Percentiles rank a stretch among this genome's conserved stretches.
These are phyloP conservation scores for Nibea albiflora DNA, from an alignment of 2,113 vertebrate species.

Conservation along the genomic window DNA sequence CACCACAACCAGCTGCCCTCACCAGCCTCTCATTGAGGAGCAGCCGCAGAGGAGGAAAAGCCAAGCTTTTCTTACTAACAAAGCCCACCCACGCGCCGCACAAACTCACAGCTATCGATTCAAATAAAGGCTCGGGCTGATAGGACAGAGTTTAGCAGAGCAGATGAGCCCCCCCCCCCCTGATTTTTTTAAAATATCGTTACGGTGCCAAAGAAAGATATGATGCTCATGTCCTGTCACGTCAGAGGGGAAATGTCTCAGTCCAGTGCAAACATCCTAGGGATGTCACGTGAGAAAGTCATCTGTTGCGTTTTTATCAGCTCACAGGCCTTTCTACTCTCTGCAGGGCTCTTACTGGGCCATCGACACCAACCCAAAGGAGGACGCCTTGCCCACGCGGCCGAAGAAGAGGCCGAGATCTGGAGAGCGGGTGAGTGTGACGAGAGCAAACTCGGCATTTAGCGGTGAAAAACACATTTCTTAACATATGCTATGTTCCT, in stretches of 20 bases:
- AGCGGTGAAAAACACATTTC: background rate
- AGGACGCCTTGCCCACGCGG: slow-evolving; percentile 90
- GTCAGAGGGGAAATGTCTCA: slow-evolving; percentile 8
- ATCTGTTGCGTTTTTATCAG: slow-evolving; percentile 29
- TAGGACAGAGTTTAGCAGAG: slow-evolving; percentile 30
- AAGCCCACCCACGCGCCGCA: slow-evolving; percentile 63
- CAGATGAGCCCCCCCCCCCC: background rate
- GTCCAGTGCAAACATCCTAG: slow-evolving; percentile 2
- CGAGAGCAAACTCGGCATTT: background rate
- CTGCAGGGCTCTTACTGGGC: slow-evolving; percentile 94
- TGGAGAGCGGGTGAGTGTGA: slow-evolving; percentile 89
- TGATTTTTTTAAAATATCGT: slow-evolving; percentile 10
- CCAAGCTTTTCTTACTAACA: slow-evolving; percentile 59
- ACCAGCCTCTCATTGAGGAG: slow-evolving; percentile 62
- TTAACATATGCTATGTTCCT: background rate
- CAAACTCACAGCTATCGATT: slow-evolving; percentile 56
- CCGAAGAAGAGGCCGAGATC: slow-evolving; percentile 95
- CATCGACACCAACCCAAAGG: slow-evolving; percentile 94
- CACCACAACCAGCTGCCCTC: slow-evolving; percentile 67
- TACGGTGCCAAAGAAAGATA: slow-evolving; percentile 27
- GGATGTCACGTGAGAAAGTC: slow-evolving; percentile 19
- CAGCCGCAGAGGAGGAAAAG: slow-evolving; percentile 61
- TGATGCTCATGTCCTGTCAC: slow-evolving; percentile 1
- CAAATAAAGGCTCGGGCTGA: slow-evolving; percentile 36
- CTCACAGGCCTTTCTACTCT: slow-evolving; percentile 62